These are phyloP conservation scores for Gobius niger DNA, from an alignment of 2,113 vertebrate species.

Conservation along the genomic window DNA sequence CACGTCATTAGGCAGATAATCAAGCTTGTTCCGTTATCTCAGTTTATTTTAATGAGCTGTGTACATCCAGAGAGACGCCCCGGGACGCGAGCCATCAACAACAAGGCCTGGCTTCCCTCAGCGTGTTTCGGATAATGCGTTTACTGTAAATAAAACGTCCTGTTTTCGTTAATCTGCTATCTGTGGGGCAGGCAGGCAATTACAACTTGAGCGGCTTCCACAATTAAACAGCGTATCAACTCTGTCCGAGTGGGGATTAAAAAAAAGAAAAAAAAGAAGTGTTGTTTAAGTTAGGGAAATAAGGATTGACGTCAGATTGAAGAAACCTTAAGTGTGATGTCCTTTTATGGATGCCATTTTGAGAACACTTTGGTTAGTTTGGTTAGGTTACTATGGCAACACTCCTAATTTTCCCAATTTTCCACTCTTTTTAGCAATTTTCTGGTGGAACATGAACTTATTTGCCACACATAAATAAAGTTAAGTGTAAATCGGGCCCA, in stretches of 20 bases:
- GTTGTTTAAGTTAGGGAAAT: no score
- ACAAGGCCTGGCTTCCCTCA: conserved; percentile 21
- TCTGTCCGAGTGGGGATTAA: not conserved
- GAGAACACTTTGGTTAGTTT: conserved; percentile 10
- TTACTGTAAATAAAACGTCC: conserved; percentile 28
- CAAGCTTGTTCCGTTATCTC: conserved; percentile 64
- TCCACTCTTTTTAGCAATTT: no score
- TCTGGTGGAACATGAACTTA: no score
- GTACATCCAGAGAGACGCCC: conserved; percentile 45
- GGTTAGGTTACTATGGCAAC: conserved; percentile 14
- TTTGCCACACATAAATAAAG: no score
- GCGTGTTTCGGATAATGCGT: conserved; percentile 26
- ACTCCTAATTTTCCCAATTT: no score
- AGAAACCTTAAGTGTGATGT: no score
- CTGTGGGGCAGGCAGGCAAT: conserved; percentile 25
- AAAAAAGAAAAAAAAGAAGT: no score
- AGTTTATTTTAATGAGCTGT: conserved; percentile 64
- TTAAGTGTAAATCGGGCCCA: no score
- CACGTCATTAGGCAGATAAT: conserved; percentile 64
- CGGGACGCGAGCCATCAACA: conserved; percentile 54
- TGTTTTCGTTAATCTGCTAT: conserved; percentile 19
- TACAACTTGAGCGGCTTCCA: conserved; percentile 12
- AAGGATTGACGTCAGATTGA: no score
- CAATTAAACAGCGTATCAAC: not conserved
- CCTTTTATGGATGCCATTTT: no score